phyloP scores from a whole-genome alignment of 2,113 vertebrate genomes.

The Castor canadensis region DNA sequence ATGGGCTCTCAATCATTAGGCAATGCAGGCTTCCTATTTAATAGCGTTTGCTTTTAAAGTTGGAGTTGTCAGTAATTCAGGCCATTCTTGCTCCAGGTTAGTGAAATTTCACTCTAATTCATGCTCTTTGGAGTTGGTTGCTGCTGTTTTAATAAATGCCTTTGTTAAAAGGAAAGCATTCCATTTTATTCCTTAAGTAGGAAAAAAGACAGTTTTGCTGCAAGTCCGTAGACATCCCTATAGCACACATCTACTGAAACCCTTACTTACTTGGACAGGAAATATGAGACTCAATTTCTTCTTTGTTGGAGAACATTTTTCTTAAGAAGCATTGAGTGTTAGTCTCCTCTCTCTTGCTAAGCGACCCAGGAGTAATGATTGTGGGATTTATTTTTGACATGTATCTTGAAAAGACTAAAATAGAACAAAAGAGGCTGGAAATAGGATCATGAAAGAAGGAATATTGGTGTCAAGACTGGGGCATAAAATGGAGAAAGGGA shows the following conservation, averaged over 20 bases:
- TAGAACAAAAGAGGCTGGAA: conserved; percentile 39
- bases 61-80: not conserved
- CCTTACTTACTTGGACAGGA: conserved; percentile 40
- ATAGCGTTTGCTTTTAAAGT: not conserved
- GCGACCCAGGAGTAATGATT: not conserved
- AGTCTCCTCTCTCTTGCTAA: not conserved
- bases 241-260: not conserved
- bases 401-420: conserved; percentile 47
- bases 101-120: not conserved
- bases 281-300: conserved; percentile 51
- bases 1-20: not conserved
- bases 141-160: not conserved
- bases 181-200: not conserved
- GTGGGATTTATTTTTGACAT: conserved; percentile 18
- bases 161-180: not conserved
- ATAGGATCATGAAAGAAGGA: conserved; percentile 36
- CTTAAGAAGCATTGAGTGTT: conserved; percentile 14
- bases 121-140: not conserved
- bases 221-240: not conserved
- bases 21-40: not conserved
- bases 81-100: not conserved
- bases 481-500: not conserved
- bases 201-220: not conserved
- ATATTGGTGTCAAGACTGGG: not conserved
- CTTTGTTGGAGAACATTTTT: conserved; percentile 35